A percentile compares a stretch with the other conserved stretches of the same genome.
Conservation (phyloP, 2,797 vertebrate genomes). For the Parotocinclus haroldoi region DNA sequence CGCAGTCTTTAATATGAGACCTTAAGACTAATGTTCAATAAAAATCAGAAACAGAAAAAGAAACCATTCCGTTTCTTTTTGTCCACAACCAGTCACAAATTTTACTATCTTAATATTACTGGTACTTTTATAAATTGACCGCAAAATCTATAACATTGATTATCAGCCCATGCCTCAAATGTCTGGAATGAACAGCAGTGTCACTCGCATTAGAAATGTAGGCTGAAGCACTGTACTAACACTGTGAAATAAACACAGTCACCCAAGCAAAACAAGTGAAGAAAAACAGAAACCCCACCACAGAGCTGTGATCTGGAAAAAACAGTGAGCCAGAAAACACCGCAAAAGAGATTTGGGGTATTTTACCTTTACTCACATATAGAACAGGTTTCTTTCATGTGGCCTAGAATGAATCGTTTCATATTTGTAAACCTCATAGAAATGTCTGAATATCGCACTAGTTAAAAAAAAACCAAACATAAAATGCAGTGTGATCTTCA, state of each 20-base stretch:
- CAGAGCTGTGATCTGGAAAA: slow-evolving; percentile 7
- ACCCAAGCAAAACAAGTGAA: background rate
- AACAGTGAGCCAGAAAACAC: background rate
- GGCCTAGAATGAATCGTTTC: background rate
- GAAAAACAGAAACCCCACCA: slow-evolving; percentile 1
- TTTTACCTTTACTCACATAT: background rate
- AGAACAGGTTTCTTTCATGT: background rate
- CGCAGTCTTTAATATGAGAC: no score
- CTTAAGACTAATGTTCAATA: no score
- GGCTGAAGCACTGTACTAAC: background rate
- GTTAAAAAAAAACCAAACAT: no score
- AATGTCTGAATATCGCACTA: no score
- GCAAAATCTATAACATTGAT: no score
- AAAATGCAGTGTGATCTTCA: no score
- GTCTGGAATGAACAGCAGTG: background rate
- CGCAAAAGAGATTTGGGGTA: background rate
- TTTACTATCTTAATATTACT: background rate
- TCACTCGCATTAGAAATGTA: background rate
- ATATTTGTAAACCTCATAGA: no score
- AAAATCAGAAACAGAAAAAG: no score
- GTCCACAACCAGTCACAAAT: no score
- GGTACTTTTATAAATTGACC: no score
- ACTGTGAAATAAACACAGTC: background rate
- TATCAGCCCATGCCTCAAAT: background rate
- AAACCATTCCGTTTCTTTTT: no score